Base-by-base conservation (phyloP, 2,888 invertebrate species). In the Monopis laevigella region DNA sequence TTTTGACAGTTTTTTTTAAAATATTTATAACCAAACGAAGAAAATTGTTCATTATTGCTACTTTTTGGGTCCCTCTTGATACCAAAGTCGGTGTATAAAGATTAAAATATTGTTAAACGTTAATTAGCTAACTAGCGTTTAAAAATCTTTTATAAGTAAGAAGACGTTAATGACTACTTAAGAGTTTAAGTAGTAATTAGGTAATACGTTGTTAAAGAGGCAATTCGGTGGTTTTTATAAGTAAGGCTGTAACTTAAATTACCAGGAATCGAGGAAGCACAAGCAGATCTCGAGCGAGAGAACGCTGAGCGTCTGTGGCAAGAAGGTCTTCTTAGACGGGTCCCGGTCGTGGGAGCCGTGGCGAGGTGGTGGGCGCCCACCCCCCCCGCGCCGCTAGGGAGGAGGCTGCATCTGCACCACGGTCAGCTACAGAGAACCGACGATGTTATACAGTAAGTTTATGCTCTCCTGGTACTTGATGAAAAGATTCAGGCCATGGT, bases 311-410 rank as follows among this genome's bases (percentile, higher is more conserved):
- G 92, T 50, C 77, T 96, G 8, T 93, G 95, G 90, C 93, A 96
- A 64, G 97, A 97, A 71, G 98, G 98, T 1, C 88, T 98, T 43
- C 82, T 98, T 47, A 83, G 98, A 13, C 94, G 96, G 52, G 93
- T 98, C 50, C 98, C 98, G 0, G 91, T 98, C 2, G 93, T 98
- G 43, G 94, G 97, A 0, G 89, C 93, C 14, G 87, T 98, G 43
- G 90, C 97, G 39, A 95, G 96, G 75, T 98, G 98, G 98, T 96
- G 94, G 92, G 92, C 94, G 38, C 98, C 97, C 6, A 58, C 64
- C 46, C 88, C 51, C 90, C 88, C 51, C 89, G 85, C 65, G 97
- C 88, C 67, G 72, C 84, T 90, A 64, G 90, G 93, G 36, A 83
- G 97, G 58, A 89, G 90, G 55, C 84, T 95, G 47, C 91, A 93